phyloP scores from a whole-genome alignment of 2,797 vertebrate genomes.

The Halcyon badia region DNA sequence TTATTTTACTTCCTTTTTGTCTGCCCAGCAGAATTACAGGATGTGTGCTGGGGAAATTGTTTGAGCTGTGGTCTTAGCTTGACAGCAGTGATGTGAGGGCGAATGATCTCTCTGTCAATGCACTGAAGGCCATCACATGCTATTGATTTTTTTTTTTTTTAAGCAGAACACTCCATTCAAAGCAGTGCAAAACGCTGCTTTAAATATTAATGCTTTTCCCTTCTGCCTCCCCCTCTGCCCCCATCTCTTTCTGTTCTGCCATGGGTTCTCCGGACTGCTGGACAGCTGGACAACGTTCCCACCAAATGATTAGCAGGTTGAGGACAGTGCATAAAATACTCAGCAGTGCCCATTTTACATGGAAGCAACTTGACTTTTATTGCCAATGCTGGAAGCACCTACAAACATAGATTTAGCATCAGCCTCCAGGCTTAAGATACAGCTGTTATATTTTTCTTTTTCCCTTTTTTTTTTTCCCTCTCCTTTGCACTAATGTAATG shows the following conservation, averaged over 20 bases:
- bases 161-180: not conserved
- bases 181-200: not conserved
- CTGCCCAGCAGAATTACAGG: not conserved
- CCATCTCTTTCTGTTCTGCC: not conserved
- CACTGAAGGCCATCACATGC: not conserved
- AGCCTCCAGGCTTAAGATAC: conserved; percentile 57
- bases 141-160: not conserved
- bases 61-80: not conserved
- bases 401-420: conserved; percentile 72
- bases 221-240: not conserved
- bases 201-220: not conserved
- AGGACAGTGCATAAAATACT: conserved; percentile 13
- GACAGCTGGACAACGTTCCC: not conserved
- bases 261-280: not conserved
- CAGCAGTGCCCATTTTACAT: conserved; percentile 26
- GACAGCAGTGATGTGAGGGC: conserved; percentile 22
- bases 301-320: not conserved
- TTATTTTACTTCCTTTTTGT: not conserved
- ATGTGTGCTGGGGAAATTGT: rapidly evolving
- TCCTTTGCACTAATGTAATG: conserved; percentile 80
- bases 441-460: conserved; percentile 71
- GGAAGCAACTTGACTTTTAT: conserved; percentile 60
- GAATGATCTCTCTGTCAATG: conserved; percentile 20
- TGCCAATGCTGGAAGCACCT: conserved; percentile 41
- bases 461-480: conserved; percentile 25